phyloP scores from a whole-genome alignment of 2,113 vertebrate genomes.

The Albula goreensis region DNA sequence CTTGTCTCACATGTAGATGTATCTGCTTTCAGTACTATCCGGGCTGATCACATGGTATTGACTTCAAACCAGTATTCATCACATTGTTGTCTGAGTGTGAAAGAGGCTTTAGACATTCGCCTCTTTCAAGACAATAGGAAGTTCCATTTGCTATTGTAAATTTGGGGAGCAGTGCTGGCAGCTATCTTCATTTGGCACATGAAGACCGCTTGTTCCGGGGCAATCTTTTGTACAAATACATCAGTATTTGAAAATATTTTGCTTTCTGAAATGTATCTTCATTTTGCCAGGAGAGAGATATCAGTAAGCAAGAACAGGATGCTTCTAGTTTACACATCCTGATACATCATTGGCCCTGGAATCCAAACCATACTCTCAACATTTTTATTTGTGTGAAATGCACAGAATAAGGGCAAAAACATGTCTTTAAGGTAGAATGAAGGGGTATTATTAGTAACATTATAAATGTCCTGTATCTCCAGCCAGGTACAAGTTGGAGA shows the following conservation, averaged over 20 bases:
- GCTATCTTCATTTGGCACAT: background rate
- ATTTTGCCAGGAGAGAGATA: background rate
- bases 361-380: background rate
- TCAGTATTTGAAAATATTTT: background rate
- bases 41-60: background rate
- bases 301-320: background rate
- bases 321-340: background rate
- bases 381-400: background rate
- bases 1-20: background rate
- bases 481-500: background rate
- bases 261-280: background rate
- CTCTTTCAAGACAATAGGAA: background rate
- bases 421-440: background rate
- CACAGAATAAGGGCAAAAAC: background rate
- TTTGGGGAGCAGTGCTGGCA: background rate
- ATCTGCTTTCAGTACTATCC: background rate
- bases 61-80: background rate
- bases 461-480: constrained; percentile 12
- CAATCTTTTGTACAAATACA: background rate
- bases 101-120: background rate
- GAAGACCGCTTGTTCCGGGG: background rate
- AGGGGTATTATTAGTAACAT: constrained; percentile 9
- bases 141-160: background rate
- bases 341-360: background rate
- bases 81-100: background rate